Evolutionary conservation across 2,113 vertebrate genomes (phyloP), one percentile per base, ranked within the genome.

Genomic region (Psophia crepitans): DNA sequence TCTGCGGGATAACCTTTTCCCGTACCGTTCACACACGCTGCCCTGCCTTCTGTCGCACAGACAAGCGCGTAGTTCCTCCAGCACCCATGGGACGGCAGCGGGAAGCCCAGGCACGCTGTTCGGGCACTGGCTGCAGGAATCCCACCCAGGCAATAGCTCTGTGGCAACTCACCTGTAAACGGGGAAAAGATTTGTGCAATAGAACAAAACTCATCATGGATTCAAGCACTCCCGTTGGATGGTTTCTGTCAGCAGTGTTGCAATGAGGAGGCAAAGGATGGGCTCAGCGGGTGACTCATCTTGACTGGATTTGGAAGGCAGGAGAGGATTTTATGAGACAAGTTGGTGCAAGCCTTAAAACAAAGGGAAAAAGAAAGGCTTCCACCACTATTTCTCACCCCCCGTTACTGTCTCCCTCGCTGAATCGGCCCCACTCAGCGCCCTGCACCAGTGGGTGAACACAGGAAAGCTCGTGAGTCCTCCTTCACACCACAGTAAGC

Each of bases 191-290:
- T 97, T 97, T 93, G 86, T 97, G 97, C 97, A 97, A 97, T 7
- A 94, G 61, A 71, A 69, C 93, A 97, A 95, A 98, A 84, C 97
- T 93, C 97, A 95, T 96, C 92, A 89, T 20, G 70, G 94, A 88
- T 89, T 91, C 90, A 68, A 94, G 84, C 80, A 9, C 93, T 95
- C 68, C 61, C 41, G 90, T 84, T 77, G 92, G 91, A 98, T 61
- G 90, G 98, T 98, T 98, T 98, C 98, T 98, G 97, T 98, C 97
- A 95, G 91, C 97, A 30, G 94, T 98, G 97, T 98, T 97, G 97
- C 97, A 98, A 98, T 1, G 84, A 90, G 89, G 46, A 93, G 94
- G 97, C 93, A 86, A 96, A 98, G 97, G 94, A 96, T 95, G 96
- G 97, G 97, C 97, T 95, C 70, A 88, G 95, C 41, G 37, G 81